phyloP scores from a whole-genome alignment of 1,140 invertebrate genomes.

The Lordiphosa stackelbergi region DNA sequence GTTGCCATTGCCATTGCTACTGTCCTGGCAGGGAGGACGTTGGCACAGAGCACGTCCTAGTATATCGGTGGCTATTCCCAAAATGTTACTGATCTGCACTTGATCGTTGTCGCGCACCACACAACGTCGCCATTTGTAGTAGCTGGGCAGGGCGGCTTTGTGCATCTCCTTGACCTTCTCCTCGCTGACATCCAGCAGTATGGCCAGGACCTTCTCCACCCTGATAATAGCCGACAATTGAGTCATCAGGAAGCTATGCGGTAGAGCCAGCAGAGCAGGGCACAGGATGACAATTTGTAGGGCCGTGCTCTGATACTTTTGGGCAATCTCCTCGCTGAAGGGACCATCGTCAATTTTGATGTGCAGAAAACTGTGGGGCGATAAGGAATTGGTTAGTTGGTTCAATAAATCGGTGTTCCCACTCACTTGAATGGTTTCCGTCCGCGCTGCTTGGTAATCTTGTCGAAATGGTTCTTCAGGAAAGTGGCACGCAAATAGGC shows the following conservation, averaged over 20 bases:
- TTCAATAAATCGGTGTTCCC: background rate
- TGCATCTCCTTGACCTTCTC: constrained; percentile 81
- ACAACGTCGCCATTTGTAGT: constrained; percentile 87
- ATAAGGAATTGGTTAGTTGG: background rate
- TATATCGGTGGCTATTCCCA: constrained; percentile 86
- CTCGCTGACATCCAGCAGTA: constrained; percentile 86
- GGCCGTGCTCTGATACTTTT: constrained; percentile 81
- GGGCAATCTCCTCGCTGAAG: constrained; percentile 78
- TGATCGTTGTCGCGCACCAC: constrained; percentile 87
- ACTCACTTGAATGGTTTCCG: constrained; percentile 85
- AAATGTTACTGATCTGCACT: constrained; percentile 87
- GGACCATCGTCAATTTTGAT: constrained; percentile 85
- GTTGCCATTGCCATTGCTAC: constrained; percentile 19
- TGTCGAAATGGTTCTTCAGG: constrained; percentile 87
- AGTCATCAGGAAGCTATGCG: constrained; percentile 79
- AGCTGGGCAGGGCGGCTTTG: constrained; percentile 82
- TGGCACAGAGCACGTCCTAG: constrained; percentile 82
- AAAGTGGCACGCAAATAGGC: constrained; percentile 88
- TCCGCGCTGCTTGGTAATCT: constrained; percentile 87
- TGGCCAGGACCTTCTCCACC: constrained; percentile 85
- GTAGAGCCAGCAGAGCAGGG: constrained; percentile 83
- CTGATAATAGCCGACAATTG: constrained; percentile 82
- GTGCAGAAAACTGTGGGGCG: constrained; percentile 82
- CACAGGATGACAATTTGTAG: constrained; percentile 89
- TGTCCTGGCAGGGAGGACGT: constrained; percentile 78